These are phyloP conservation scores for Lutjanus argentimaculatus DNA, from an alignment of 2,797 vertebrate species.

Conservation along the genomic window DNA sequence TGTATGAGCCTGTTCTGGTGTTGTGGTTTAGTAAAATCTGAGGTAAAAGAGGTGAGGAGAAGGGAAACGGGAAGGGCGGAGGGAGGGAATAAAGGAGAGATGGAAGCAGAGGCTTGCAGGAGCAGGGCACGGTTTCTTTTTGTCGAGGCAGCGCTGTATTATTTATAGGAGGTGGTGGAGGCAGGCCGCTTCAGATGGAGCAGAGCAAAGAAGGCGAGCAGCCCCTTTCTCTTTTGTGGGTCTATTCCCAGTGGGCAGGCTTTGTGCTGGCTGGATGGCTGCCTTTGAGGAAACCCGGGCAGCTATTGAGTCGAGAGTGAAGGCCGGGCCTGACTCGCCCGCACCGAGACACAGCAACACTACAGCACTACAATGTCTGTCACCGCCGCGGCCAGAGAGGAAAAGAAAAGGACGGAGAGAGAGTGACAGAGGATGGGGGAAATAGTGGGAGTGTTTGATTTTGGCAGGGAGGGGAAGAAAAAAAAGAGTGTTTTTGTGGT, in stretches of 20 bases:
- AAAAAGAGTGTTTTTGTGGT: slow-evolving; percentile 54
- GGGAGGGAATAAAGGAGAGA: slow-evolving; percentile 36
- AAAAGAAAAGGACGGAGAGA: slow-evolving; percentile 52
- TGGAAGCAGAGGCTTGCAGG: slow-evolving; percentile 54
- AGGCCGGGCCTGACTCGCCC: slow-evolving; percentile 65
- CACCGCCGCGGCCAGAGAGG: slow-evolving; percentile 61
- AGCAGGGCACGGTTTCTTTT: slow-evolving; percentile 67
- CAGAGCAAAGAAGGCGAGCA: slow-evolving; percentile 67
- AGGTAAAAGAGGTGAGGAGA: slow-evolving; percentile 33
- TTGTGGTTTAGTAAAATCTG: slow-evolving; percentile 27
- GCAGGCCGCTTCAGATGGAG: slow-evolving; percentile 73
- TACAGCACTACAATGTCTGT: slow-evolving; percentile 76
- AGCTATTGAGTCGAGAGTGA: slow-evolving; percentile 74
- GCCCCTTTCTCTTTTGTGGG: slow-evolving; percentile 77
- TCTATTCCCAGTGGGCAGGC: slow-evolving; percentile 82
- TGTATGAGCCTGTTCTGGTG: neutral
- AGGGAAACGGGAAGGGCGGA: slow-evolving; percentile 2
- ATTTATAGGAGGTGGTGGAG: slow-evolving; percentile 81
- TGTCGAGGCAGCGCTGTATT: slow-evolving; percentile 76
- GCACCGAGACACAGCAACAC: slow-evolving; percentile 61
- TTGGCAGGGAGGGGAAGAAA: slow-evolving; percentile 52
- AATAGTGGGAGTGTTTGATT: slow-evolving; percentile 69
- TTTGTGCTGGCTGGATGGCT: slow-evolving; percentile 80
- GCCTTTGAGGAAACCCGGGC: slow-evolving; percentile 77
- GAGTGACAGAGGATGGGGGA: slow-evolving; percentile 59